A percentile compares a stretch with the other conserved stretches of the same genome.
These are phyloP conservation scores for Haemorhous mexicanus DNA, from an alignment of 2,113 vertebrate genomes.

Conservation along the genomic window DNA sequence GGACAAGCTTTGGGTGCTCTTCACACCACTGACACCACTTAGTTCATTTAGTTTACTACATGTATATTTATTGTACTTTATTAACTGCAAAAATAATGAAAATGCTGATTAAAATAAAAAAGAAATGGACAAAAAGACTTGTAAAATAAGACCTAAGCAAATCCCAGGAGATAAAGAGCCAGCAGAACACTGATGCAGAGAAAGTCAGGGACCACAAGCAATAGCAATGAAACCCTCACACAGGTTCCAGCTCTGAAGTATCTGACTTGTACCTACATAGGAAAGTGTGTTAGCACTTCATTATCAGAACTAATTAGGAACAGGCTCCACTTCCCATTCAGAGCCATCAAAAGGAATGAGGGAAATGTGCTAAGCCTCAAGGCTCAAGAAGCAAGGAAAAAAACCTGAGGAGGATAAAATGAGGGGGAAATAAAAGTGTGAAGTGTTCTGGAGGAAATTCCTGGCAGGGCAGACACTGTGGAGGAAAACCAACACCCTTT, in stretches of 20 bases:
- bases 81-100: background rate
- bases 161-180: background rate
- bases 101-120: background rate
- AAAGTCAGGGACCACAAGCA: background rate
- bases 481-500: background rate
- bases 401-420: constrained; percentile 1
- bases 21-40: background rate
- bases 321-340: constrained; percentile 47
- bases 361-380: constrained; percentile 52
- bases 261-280: constrained; percentile 19
- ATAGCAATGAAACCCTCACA: background rate
- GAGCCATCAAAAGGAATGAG: constrained; percentile 40
- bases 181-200: background rate
- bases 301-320: constrained; percentile 65
- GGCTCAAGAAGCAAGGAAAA: constrained; percentile 3
- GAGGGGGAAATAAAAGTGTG: constrained; percentile 3
- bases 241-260: background rate
- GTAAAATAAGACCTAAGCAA: background rate
- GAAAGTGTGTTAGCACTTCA: constrained; percentile 47
- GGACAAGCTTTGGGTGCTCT: background rate
- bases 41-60: background rate
- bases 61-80: background rate
- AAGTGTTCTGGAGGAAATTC: constrained; percentile 56
- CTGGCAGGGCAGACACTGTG: background rate
- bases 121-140: background rate